These are phyloP conservation scores for Arremon aurantiirostris DNA, from an alignment of 2,797 vertebrate genomes.

Conservation along the genomic window DNA sequence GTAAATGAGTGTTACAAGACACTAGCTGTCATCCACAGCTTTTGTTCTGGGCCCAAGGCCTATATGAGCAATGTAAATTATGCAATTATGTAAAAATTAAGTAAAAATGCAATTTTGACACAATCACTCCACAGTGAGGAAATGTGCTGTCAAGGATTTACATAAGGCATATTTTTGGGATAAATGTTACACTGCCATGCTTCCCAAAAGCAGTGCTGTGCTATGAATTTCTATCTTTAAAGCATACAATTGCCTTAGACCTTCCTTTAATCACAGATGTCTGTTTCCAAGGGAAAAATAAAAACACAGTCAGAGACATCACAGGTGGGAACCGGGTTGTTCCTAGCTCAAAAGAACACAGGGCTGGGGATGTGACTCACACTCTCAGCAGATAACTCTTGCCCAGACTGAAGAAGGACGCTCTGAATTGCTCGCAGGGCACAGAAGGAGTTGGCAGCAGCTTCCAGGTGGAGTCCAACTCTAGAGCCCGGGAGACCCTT, in stretches of 20 bases:
- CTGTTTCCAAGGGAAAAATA: background rate
- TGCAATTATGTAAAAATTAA: background rate
- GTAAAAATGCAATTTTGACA: background rate
- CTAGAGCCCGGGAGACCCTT: constrained; percentile 76
- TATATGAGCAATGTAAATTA: background rate
- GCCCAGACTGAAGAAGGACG: constrained; percentile 67
- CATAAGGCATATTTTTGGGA: background rate
- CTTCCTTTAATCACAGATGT: background rate
- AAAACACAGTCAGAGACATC: background rate
- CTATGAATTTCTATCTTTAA: background rate
- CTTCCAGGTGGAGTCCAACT: constrained; percentile 72
- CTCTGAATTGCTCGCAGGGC: constrained; percentile 83
- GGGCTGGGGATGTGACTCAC: constrained; percentile 57
- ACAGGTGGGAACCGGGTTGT: background rate
- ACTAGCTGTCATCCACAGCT: background rate
- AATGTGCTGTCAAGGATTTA: background rate
- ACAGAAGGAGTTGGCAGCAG: constrained; percentile 79
- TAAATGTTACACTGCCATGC: background rate
- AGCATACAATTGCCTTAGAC: background rate
- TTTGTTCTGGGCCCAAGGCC: background rate
- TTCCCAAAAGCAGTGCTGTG: background rate
- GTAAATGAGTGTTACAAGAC: background rate
- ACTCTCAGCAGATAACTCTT: constrained; percentile 63
- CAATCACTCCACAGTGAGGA: background rate
- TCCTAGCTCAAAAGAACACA: background rate